Percentiles rank a stretch among this genome's conserved stretches.
Conservation (phyloP, 2,888 invertebrate species). For the Tholera decimalis region DNA sequence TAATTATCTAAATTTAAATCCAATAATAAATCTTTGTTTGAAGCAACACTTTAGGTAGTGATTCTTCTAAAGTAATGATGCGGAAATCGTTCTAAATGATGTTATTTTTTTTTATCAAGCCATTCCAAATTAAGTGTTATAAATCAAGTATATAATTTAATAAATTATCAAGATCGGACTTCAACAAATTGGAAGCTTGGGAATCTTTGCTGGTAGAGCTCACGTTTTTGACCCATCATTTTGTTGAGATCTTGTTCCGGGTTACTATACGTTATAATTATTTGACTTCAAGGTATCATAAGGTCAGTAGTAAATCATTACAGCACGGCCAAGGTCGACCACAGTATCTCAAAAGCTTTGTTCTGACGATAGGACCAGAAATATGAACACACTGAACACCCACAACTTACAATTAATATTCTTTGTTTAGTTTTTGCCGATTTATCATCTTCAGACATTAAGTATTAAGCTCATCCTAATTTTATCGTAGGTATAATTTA, state of each 20-base stretch:
- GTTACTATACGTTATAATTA: constrained; percentile 79
- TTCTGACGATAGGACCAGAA: constrained; percentile 65
- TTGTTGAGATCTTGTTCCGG: constrained; percentile 81
- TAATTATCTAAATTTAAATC: constrained; percentile 1
- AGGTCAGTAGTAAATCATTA: constrained; percentile 80
- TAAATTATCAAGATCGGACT: constrained; percentile 18
- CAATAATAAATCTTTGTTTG: background rate
- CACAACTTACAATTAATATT: constrained; percentile 52
- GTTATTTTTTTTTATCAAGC: constrained; percentile 18
- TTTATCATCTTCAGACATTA: constrained; percentile 35
- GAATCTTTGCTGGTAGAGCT: constrained; percentile 76
- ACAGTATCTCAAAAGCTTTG: constrained; percentile 58
- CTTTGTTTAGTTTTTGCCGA: constrained; percentile 43
- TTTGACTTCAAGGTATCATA: constrained; percentile 75
- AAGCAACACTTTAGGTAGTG: constrained; percentile 7
- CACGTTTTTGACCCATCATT: constrained; percentile 79
- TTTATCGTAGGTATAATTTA: constrained; percentile 41
- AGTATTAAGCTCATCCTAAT: constrained; percentile 38
- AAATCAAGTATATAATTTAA: constrained; percentile 15
- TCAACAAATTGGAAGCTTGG: constrained; percentile 24
- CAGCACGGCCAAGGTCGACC: constrained; percentile 75
- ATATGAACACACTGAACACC: constrained; percentile 67
- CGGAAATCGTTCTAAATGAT: constrained; percentile 28
- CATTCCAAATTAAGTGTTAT: constrained; percentile 1
- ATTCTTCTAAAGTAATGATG: constrained; percentile 23